A percentile compares a stretch with the other conserved stretches of the same genome.
Evolutionary conservation across 2,113 vertebrate species (phyloP).

Genomic region (Pimephales promelas): DNA sequence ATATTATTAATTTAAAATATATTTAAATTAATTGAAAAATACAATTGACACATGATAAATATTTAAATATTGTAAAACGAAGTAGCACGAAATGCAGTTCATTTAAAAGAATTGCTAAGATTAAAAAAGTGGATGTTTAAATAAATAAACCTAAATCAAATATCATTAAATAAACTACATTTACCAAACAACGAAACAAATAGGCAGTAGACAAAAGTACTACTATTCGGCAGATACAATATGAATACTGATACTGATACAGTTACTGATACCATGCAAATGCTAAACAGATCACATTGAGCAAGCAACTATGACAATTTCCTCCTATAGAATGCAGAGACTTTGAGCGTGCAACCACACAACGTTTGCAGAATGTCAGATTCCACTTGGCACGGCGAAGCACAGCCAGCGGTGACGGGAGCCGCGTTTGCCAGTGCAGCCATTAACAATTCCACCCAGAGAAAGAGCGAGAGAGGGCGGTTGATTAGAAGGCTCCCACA

Average conservation of each 20-base stretch:
- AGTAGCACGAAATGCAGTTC: no score
- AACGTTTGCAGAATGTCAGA: neutral
- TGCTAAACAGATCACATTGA: neutral
- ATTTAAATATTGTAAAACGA: no score
- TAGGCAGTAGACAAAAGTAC: neutral
- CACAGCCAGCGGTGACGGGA: constrained; percentile 1
- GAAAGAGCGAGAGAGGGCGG: neutral
- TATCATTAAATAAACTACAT: neutral
- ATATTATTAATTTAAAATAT: neutral
- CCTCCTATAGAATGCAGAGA: neutral
- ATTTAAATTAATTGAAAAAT: neutral
- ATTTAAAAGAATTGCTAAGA: no score
- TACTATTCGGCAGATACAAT: neutral
- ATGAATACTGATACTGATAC: no score
- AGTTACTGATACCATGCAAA: no score
- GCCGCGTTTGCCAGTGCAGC: constrained; percentile 23
- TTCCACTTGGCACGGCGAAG: constrained; percentile 9
- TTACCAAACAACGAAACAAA: neutral
- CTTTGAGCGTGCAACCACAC: no score
- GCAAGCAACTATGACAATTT: no score
- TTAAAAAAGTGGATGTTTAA: no score
- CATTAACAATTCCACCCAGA: constrained; percentile 43
- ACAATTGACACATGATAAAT: no score
- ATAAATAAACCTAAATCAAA: no score
- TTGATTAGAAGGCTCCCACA: constrained; percentile 52